phyloP scores from a whole-genome alignment of 2,888 invertebrate species.

The Thereva nobilitata region DNA sequence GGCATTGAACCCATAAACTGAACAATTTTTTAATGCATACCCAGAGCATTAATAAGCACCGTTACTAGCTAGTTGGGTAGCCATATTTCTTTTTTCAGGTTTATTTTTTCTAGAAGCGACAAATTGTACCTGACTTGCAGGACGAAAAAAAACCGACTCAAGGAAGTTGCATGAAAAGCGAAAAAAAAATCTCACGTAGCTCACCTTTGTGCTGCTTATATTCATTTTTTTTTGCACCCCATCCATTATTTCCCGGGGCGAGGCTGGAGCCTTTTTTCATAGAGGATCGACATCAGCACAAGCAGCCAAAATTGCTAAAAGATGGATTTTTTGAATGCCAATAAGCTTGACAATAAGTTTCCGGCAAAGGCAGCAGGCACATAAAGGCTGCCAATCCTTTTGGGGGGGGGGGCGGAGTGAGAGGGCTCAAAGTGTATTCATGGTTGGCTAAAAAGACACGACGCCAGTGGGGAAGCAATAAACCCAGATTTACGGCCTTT shows the following conservation, averaged over 20 bases:
- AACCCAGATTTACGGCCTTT: conserved; percentile 20
- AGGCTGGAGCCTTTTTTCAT: no score
- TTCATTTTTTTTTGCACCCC: no score
- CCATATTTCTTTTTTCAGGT: not conserved
- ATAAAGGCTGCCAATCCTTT: conserved; percentile 14
- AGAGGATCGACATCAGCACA: not conserved
- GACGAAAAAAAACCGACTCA: not conserved
- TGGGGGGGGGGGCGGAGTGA: not conserved
- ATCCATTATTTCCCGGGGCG: no score
- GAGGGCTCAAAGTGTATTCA: no score
- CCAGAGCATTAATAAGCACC: not conserved
- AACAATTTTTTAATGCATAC: no score
- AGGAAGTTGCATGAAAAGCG: conserved; percentile 9
- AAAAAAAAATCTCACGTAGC: not conserved
- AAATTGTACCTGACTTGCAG: not conserved
- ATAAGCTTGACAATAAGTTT: conserved; percentile 25
- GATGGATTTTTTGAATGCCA: conserved; percentile 24
- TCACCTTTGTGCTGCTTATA: no score
- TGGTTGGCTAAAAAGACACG: conserved; percentile 1
- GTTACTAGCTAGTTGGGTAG: not conserved
- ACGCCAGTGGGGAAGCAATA: conserved; percentile 9
- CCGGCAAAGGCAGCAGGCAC: conserved; percentile 14
- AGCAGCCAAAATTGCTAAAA: conserved; percentile 8
- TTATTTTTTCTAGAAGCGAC: no score
- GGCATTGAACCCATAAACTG: no score